Percentiles rank a stretch among this genome's conserved stretches.
Conservation (phyloP, 2,797 vertebrate species). For the Falco rusticolus region DNA sequence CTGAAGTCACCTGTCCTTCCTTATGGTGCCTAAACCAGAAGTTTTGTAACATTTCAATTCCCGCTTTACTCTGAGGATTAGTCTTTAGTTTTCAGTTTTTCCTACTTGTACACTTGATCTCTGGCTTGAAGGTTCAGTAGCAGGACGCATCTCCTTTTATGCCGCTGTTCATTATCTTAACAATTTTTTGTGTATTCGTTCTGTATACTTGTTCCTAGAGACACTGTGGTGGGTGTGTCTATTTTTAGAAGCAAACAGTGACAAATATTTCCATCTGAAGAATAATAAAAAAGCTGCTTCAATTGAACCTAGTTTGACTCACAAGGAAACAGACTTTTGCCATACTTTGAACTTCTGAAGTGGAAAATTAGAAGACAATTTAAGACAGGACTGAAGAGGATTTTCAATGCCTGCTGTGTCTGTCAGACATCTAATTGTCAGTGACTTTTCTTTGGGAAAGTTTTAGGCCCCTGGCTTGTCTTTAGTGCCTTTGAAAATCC, state of each 20-base stretch:
- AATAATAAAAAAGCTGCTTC: background rate
- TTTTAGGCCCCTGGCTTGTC: background rate
- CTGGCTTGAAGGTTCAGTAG: background rate
- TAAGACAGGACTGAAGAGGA: background rate
- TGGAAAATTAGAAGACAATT: background rate
- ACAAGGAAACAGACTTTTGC: background rate
- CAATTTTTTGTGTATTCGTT: background rate
- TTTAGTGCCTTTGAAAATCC: background rate
- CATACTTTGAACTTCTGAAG: background rate
- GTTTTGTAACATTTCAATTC: background rate
- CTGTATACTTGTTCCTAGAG: background rate
- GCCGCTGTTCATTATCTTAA: background rate
- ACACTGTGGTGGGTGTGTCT: background rate
- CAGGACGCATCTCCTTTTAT: background rate
- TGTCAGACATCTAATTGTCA: background rate
- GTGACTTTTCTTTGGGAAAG: background rate
- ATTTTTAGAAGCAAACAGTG: constrained; percentile 14
- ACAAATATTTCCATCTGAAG: background rate
- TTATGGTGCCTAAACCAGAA: background rate
- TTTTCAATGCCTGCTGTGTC: background rate
- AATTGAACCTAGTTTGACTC: background rate
- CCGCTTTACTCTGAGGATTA: background rate
- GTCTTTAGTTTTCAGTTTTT: background rate
- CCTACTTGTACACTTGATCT: background rate
- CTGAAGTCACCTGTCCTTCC: background rate